These are phyloP conservation scores for Odontamblyopus rebecca DNA, from an alignment of 2,797 vertebrate species.

Conservation along the genomic window DNA sequence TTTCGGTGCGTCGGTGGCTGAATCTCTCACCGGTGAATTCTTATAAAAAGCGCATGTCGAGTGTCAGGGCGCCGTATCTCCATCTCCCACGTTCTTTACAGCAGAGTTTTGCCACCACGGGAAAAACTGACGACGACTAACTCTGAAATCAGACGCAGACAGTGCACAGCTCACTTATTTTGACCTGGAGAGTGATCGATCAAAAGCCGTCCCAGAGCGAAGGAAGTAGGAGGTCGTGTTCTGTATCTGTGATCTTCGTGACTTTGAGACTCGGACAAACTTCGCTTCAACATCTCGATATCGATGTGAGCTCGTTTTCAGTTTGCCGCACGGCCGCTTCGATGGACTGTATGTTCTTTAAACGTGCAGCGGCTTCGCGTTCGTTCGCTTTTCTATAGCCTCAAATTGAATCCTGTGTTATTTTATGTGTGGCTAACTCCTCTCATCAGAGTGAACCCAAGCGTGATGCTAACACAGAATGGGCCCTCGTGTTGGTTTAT, in stretches of 20 bases:
- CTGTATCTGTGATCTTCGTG: neutral
- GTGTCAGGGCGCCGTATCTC: no score
- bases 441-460: conserved; percentile 11
- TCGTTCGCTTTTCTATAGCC: conserved; percentile 3
- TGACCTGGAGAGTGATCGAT: no score
- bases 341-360: neutral
- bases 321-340: neutral
- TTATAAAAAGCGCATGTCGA: neutral
- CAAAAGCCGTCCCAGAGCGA: no score
- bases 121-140: no score
- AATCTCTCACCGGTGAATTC: conserved; percentile 23
- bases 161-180: no score
- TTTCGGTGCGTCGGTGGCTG: conserved; percentile 6
- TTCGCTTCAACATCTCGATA: neutral
- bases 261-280: no score
- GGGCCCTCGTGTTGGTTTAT: conserved; percentile 32
- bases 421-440: neutral
- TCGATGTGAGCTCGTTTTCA: neutral
- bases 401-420: neutral
- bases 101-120: neutral
- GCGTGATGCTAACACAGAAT: conserved; percentile 16
- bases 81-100: no score
- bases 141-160: no score
- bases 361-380: neutral
- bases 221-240: neutral